Evolutionary conservation across 2,113 vertebrate species (phyloP), one percentile per base, ranked within the genome.

Genomic region (Drymodes brunneopygia): DNA sequence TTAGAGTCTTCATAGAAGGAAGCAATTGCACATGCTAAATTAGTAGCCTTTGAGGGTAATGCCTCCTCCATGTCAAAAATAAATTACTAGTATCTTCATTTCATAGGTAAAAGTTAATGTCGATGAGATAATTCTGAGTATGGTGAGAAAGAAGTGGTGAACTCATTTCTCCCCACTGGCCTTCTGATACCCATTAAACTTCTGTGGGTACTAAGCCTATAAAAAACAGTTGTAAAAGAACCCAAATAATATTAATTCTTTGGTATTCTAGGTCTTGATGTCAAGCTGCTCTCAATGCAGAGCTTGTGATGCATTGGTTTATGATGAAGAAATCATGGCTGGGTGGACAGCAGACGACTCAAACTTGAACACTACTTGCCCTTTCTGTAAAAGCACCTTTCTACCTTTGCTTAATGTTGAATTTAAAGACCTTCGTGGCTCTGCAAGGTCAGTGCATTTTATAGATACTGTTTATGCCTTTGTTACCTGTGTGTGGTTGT

Each of bases 241-340:
- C 10, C 2, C 14, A 2, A 3, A 10, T 48, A 71, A 12, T 58
- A 61, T 5, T 86, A 1, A 31, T 90, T 81, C 22, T 81, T 89
- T 85, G 36, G 36, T 90, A 17, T 60, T 89, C 8, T 84, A 99
- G 99, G 99, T 99, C 66, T 97, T 99, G 95, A 99, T 99, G 99
- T 99, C 99, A 84, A 99, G 99, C 91, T 99, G 99, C 96, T 99
- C 99, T 65, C 99, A 99, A 54, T 99, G 99, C 88, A 98, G 96
- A 95, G 97, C 96, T 12, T 99, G 99, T 96, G 98, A 98, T 91
- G 98, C 98, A 51, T 97, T 99, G 96, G 99, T 99, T 92, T 99
- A 99, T 77, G 99, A 99, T 78, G 99, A 99, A 97, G 99, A 99
- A 98, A 99, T 99, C 89, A 99, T 99, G 99, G 99, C 99, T 65